Base-by-base conservation (phyloP, 1,140 invertebrate genomes). In the Apis dorsata region DNA sequence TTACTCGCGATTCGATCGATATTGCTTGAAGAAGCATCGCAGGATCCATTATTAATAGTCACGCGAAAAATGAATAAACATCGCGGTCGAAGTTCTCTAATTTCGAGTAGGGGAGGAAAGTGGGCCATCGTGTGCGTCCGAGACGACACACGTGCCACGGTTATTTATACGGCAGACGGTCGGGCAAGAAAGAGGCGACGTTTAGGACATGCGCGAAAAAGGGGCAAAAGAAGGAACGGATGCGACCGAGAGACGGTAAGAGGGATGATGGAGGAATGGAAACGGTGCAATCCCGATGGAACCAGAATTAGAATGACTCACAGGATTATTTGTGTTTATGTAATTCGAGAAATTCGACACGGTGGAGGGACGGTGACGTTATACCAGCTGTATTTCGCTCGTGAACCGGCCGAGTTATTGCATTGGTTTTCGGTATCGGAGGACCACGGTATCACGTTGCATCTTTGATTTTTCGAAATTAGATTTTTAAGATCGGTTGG, bases 251-350 rank as follows among this genome's bases (percentile, higher is more conserved):
- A 13, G n/a, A 12, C 49, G 10, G 44, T 19, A 71, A 60, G 53
- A n/a, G 17, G 24, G 28, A 34, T 57, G 70, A 19, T n/a, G 2
- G n/a, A 17, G 11, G 53, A 44, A 49, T 60, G 62, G 72, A 63
- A 63, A 72, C 76, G 72, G 55, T 84, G 82, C 86, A 87, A 89
- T 49, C 76, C 78, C 79, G 66, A 57, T 60, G 80, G 65, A 66
- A 77, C 85, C 87, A 88, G 82, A 89, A 88, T 89, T 89, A 89
- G 87, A 87, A 86, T 89, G 81, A 89, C 70, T 88, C 85, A 89
- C 55, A 19, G 66, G 85, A 88, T 88, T 88, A 89, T 86, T 89
- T 82, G 85, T 79, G 82, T 88, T 89, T 89, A 88, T 88, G 87
- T 89, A 89, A 89, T 89, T 76, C 65, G 88, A 89, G 87, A 89